Evolutionary conservation across 53 echinoderm and acorn worm genomes (phyloP).

Genomic region (Holothuria leucospilota): DNA sequence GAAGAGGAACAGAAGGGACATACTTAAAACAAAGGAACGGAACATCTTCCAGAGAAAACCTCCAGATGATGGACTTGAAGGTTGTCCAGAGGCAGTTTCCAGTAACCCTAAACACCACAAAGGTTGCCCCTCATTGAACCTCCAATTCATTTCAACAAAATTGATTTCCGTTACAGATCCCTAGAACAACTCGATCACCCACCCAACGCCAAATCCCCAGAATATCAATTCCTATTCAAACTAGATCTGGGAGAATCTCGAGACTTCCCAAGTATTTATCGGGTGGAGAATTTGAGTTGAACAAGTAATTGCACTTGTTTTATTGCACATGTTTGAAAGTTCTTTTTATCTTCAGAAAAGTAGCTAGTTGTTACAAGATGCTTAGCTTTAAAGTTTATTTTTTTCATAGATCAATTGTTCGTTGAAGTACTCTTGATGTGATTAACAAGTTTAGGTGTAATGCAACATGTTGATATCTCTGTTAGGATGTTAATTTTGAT

Average conservation of each 20-base stretch:
- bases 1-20: constrained; percentile 43
- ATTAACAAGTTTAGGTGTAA: too few species aligned
- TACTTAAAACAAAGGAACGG: constrained; percentile 20
- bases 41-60: constrained; percentile 37
- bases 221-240: neutral
- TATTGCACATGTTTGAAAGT: too few species aligned
- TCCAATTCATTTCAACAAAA: neutral
- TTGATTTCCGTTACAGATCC: neutral
- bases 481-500: too few species aligned
- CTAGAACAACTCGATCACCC: neutral
- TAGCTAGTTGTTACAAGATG: too few species aligned
- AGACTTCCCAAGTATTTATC: too few species aligned
- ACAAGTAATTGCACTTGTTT: neutral
- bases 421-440: too few species aligned
- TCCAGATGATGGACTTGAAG: too few species aligned
- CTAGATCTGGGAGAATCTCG: constrained; percentile 26
- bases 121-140: too few species aligned
- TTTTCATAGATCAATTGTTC: too few species aligned
- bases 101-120: neutral
- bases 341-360: too few species aligned
- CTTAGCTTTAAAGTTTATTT: too few species aligned
- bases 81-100: constrained; percentile 21
- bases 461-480: too few species aligned
- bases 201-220: neutral
- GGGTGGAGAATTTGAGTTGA: constrained; percentile 22